These are phyloP conservation scores for Drosophila yooni DNA, from an alignment of 2,888 invertebrate species.

Conservation along the genomic window DNA sequence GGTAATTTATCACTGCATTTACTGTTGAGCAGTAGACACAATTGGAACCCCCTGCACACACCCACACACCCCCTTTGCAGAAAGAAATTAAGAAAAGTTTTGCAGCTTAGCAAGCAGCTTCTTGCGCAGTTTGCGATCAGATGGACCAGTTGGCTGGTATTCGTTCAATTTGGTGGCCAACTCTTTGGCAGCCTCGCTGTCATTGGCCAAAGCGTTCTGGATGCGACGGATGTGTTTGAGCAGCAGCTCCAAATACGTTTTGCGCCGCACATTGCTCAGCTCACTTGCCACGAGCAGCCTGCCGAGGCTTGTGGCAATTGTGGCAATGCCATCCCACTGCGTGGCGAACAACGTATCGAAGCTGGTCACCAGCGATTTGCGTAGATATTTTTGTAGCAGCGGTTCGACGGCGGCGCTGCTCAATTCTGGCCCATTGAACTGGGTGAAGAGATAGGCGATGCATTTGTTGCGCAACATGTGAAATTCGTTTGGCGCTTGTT, in stretches of 20 bases:
- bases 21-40: neutral
- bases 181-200: neutral
- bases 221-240: slow-evolving; percentile 27
- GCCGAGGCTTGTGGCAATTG: slow-evolving; percentile 19
- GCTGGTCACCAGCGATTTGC: slow-evolving; percentile 22
- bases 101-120: slow-evolving; percentile 25
- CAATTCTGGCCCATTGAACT: slow-evolving; percentile 20
- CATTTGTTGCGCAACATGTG: slow-evolving; percentile 45
- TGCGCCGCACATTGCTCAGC: slow-evolving; percentile 26
- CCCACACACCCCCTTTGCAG: neutral
- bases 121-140: slow-evolving; percentile 15
- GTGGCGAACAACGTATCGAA: slow-evolving; percentile 42
- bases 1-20: neutral
- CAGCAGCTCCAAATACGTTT: slow-evolving; percentile 45
- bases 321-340: slow-evolving; percentile 42
- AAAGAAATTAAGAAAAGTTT: neutral
- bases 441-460: slow-evolving; percentile 48
- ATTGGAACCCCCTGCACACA: neutral
- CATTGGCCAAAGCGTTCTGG: neutral
- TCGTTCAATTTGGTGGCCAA: neutral
- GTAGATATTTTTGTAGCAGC: slow-evolving; percentile 23
- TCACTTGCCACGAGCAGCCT: slow-evolving; percentile 9
- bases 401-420: slow-evolving; percentile 21
- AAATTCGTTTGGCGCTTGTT: neutral
- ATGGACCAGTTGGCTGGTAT: neutral